Evolutionary conservation across 53 echinoderm and acorn worm species (phyloP), one percentile per base, ranked within the genome.

Genomic region (Paracentrotus lividus): DNA sequence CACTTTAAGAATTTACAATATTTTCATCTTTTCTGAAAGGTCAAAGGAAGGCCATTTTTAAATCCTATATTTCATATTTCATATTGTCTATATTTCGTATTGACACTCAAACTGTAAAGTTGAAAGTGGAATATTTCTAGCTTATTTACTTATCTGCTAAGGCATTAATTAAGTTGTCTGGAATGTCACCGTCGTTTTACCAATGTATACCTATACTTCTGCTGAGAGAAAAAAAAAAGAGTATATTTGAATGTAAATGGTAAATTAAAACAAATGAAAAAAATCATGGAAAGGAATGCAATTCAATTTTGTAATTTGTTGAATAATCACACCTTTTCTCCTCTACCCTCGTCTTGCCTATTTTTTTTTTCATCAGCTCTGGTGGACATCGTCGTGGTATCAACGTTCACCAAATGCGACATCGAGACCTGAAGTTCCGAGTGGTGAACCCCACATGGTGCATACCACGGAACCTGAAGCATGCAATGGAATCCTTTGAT

Each of bases 401-500:
- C 78, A 92, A 77, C 56, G 9, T 92, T 31, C 78, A 26, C 14
- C 42, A 92, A n/a, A 8, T 92, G 92, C 81, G 84, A 78, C 42
- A 52, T 49, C 51, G 32, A 92, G 27, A 12, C n/a, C 8, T 42
- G 77, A 92, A 44, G 78, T 92, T 44, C 81, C 78, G 44, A 78
- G 92, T 18, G 92, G n/a, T n/a, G n/a, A n/a, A 77, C 81, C 78
- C 92, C 26, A 78, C 55, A 0, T 42, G 56, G 23, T 92, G 92
- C 43, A 77, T 92, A 32, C 53, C 77, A 42, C 13, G 23, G 44
- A 92, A 92, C 84, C 81, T 77, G 61, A 92, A n/a, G n/a, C 92
- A 15, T 92, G 92, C 34, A 77, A 92, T 29, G 92, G 92, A 13
- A 78, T 92, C 24, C n/a, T 92, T 77, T 29, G 92, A 92, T 56